Base-by-base conservation (phyloP, 2,888 invertebrate genomes). In the Margaritifera margaritifera region DNA sequence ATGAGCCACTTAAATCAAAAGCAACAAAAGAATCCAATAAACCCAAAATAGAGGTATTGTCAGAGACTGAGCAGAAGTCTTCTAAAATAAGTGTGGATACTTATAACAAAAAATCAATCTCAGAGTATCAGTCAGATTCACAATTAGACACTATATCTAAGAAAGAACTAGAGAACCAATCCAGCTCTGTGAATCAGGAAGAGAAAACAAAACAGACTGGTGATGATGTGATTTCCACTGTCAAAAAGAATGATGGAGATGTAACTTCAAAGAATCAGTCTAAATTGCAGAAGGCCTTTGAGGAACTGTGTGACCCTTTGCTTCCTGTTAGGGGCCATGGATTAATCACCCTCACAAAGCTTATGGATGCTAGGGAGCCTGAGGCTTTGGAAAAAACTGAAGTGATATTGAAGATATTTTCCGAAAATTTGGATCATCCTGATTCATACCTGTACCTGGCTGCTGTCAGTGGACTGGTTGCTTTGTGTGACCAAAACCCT, bases 301-400 rank as follows among this genome's bases (percentile, higher is more conserved):
- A 92, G 64, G 93, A 95, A 88, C 90, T 94, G 25, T 92, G 92
- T 83, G 94, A 95, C 90, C 92, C 93, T 42, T 86, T 94, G 68
- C 88, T 96, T 61, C 96, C 96, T n/a, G 93, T 94, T 0, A 92
- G 94, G 87, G 96, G 94, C 19, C 96, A 96, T 90, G 96, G 94
- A 11, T 90, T 96, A 54, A 93, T 95, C 79, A 90, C 92, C 62
- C 89, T 96, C 22, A 93, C 93, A 22, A 94, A 93, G 90, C 91
- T 96, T n/a, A 91, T 96, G 63, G 92, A 94, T 83, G 89, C 89
- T 24, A 92, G 91, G 76, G 94, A 96, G 90, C 80, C 90, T 42
- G 93, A 93, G 81, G 92, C 94, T 18, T 85, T 93, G 72, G 91
- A 71, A 27, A 81, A 80, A 55, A 70, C 72, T 58, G 79, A 84